A percentile compares a stretch with the other conserved stretches of the same genome.
These are phyloP conservation scores for Oscarella lobularis DNA, from an alignment of 37 sponge, comb jelly and placozoan genomes.

Conservation along the genomic window DNA sequence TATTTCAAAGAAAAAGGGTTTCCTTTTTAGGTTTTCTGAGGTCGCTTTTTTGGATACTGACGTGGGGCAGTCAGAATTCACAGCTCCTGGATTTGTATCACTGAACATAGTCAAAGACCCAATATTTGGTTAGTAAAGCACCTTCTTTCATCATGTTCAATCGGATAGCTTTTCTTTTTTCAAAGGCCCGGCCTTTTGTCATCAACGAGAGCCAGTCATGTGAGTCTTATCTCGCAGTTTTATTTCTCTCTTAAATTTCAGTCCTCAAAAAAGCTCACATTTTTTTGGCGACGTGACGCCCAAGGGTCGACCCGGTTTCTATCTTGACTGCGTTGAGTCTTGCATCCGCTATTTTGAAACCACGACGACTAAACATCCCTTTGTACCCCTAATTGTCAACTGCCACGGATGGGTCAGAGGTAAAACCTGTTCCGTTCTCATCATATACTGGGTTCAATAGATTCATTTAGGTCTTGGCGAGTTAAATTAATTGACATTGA, in stretches of 20 bases:
- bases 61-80: background rate
- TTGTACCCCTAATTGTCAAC: background rate
- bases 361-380: background rate
- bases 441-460: background rate
- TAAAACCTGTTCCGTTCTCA: background rate
- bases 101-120: background rate
- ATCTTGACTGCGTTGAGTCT: background rate
- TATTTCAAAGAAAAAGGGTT: no score
- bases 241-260: background rate
- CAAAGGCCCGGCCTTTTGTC: background rate
- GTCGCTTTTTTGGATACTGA: background rate
- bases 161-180: background rate
- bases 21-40: background rate
- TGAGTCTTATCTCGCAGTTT: background rate
- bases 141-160: background rate
- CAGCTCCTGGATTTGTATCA: background rate
- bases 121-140: background rate
- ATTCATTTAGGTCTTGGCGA: background rate
- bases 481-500: background rate
- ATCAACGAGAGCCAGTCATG: background rate
- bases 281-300: background rate
- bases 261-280: background rate
- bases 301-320: background rate
- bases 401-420: no score
- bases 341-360: background rate